Evolutionary conservation across 2,797 vertebrate genomes (phyloP), one percentile per base, ranked within the genome.

Genomic region (Mormyrops boulengeri): DNA sequence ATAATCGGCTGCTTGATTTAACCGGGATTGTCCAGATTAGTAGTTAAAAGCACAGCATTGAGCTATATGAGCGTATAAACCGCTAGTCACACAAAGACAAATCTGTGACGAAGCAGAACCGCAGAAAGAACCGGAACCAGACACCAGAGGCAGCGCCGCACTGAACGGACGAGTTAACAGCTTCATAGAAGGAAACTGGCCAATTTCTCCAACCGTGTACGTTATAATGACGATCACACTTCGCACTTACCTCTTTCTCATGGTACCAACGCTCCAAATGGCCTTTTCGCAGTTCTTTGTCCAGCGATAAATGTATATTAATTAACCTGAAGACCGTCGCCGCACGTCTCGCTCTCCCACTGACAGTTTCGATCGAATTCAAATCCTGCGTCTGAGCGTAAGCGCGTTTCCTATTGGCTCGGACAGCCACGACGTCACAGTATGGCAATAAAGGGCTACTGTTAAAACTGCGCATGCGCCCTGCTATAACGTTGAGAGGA

Each of bases 161-260:
- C 57, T 60, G n/a, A 60, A 22, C 57, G 14, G 66, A 6, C 22
- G 1, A 69, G 3, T 73, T 14, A 17, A 3, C 34, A 38, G 66
- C 5, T 38, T 26, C 77, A n/a, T 47, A 22, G 38, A 84, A 47
- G 2, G 77, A 80, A 62, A 62, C 60, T 26, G 22, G 22, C 22
- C 60, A 26, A 12, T 41, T 30, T 14, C 38, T 4, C 4, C 69
- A 34, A 14, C 14, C 12, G 30, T 77, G 4, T 38, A 30, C 9
- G 34, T 77, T 38, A 77, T 2, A 38, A 34, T 4, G 26, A 11
- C 26, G 11, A 26, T 77, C 41, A 30, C 11, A 1, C 17, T 62
- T 47, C 38, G 0, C 19, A 92, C 92, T 91, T 85, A 96, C 96
- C 96, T 96, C 62, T 93, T 93, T 93, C 96, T 94, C 96, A 96